These are phyloP conservation scores for Styela clava DNA, from an alignment of 23 tunicate species.

Conservation along the genomic window DNA sequence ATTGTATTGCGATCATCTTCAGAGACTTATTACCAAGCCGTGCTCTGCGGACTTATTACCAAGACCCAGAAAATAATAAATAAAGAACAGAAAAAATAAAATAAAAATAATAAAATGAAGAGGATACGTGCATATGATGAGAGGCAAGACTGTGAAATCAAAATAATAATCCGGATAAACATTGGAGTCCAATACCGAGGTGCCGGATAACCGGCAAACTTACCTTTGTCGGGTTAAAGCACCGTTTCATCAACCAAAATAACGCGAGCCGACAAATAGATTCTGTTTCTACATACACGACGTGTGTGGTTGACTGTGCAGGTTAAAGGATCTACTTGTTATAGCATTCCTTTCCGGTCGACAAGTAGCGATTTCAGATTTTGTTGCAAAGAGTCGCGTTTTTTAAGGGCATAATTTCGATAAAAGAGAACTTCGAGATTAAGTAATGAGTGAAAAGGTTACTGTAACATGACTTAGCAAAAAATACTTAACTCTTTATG, in stretches of 20 bases:
- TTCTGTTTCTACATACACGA: neutral
- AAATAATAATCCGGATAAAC: neutral
- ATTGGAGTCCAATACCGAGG: neutral
- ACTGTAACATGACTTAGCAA: neutral
- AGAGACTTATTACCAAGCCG: slow-evolving; percentile 34
- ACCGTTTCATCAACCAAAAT: neutral
- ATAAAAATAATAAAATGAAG: neutral
- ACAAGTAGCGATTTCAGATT: no score
- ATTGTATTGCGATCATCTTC: neutral
- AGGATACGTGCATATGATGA: slow-evolving; percentile 22
- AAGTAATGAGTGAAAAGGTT: neutral
- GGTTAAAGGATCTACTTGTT: neutral
- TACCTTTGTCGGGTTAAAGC: slow-evolving; percentile 9
- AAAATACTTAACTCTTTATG: neutral
- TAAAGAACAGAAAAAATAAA: neutral
- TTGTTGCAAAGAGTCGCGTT: neutral
- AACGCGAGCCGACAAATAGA: neutral
- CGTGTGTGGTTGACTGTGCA: neutral
- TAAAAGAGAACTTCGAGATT: neutral
- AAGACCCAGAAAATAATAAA: slow-evolving; percentile 8
- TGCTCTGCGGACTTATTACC: slow-evolving; percentile 31
- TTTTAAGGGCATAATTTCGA: neutral
- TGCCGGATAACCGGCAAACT: slow-evolving; percentile 13
- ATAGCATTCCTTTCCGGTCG: neutral
- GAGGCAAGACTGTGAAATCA: neutral